Conservation (phyloP, 35 echinoderm and acorn worm species). For the Strongylocentrotus purpuratus region DNA sequence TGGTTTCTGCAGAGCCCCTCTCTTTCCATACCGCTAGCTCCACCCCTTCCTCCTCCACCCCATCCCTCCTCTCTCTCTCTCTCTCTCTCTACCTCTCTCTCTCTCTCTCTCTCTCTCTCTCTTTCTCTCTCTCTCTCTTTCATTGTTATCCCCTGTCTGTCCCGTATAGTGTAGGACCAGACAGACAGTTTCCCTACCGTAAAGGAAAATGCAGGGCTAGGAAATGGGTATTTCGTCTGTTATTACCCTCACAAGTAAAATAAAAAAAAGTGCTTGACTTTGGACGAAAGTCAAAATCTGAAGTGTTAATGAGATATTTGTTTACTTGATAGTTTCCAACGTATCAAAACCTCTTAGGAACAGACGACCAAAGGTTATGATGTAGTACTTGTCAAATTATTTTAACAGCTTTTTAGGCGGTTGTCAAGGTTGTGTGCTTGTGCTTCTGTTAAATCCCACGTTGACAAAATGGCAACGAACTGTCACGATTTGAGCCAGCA, state of each 20-base stretch:
- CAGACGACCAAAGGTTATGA: not conserved
- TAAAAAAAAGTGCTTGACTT: not conserved
- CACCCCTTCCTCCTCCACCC: not conserved
- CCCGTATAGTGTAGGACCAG: not conserved
- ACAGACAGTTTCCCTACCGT: not conserved
- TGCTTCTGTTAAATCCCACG: too few species aligned
- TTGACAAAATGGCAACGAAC: too few species aligned
- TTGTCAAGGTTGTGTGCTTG: not conserved
- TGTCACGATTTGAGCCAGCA: too few species aligned
- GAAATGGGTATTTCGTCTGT: not conserved
- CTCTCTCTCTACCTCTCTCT: not conserved
- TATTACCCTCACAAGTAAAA: not conserved
- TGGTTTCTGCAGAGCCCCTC: too few species aligned
- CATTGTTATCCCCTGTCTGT: not conserved
- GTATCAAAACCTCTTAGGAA: not conserved
- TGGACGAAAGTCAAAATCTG: constrained; percentile 3
- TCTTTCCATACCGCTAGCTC: not conserved
- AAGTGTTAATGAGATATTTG: constrained; percentile 12
- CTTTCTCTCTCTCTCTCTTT: not conserved
- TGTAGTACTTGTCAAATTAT: not conserved
- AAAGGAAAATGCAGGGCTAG: not conserved
- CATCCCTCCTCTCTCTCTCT: not conserved
- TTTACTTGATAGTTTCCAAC: not conserved
- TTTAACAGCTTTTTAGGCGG: not conserved
- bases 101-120: not conserved